Evolutionary conservation across 2,113 vertebrate species (phyloP).

Genomic region (Elachura formosa): DNA sequence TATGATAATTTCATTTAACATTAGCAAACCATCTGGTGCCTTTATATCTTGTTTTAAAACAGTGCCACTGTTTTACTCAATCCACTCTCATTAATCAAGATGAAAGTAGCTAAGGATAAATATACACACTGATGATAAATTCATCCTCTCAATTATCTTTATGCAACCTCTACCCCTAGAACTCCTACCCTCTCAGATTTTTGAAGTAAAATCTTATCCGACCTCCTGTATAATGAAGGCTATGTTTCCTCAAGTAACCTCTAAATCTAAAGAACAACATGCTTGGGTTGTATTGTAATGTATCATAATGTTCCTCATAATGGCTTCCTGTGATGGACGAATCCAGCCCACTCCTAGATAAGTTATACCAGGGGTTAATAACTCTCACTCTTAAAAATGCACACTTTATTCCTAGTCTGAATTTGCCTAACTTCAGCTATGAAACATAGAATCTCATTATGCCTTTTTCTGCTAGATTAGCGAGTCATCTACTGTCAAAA

Average conservation of each 20-base stretch:
- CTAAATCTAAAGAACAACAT: not conserved
- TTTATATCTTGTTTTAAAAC: not conserved
- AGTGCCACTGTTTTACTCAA: not conserved
- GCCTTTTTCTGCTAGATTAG: constrained; percentile 25
- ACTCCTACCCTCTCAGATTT: not conserved
- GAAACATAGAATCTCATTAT: not conserved
- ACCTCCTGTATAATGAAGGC: not conserved
- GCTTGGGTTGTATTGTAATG: not conserved
- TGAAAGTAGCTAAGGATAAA: not conserved
- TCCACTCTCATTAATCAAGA: not conserved
- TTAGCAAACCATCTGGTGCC: constrained; percentile 27
- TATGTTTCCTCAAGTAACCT: not conserved
- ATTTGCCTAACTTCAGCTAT: not conserved
- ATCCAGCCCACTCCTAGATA: not conserved
- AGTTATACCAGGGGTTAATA: not conserved
- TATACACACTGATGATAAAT: not conserved
- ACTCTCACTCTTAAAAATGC: not conserved
- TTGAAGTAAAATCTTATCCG: not conserved
- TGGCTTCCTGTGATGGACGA: not conserved
- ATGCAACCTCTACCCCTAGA: not conserved
- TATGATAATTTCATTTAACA: constrained; percentile 34
- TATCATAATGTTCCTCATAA: not conserved
- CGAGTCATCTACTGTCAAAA: constrained; percentile 2
- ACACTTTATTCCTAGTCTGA: not conserved
- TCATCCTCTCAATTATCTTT: not conserved